Percentiles rank a stretch among this genome's conserved stretches.
Conservation (phyloP, 1,140 invertebrate genomes). For the Hyposmocoma kahamanoa region DNA sequence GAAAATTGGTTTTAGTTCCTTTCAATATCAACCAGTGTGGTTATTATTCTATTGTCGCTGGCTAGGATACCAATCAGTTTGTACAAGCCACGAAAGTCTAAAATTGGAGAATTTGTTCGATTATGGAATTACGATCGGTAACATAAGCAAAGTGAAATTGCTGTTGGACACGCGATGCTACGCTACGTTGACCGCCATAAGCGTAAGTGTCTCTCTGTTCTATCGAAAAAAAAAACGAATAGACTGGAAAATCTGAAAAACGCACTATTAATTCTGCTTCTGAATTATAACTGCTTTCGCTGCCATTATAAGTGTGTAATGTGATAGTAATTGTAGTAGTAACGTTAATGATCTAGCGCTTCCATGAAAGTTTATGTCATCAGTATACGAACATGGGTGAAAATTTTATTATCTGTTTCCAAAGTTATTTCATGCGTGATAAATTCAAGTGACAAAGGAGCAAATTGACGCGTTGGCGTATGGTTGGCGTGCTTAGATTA, state of each 20-base stretch:
- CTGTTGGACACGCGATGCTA: conserved; percentile 33
- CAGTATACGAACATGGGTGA: too few relatives aligned
- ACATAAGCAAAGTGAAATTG: conserved; percentile 28
- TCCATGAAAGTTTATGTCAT: too few relatives aligned
- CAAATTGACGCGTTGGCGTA: too few relatives aligned
- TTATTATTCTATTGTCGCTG: too few relatives aligned
- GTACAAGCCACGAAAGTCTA: too few relatives aligned
- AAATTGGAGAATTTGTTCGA: conserved; percentile 11
- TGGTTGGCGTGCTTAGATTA: too few relatives aligned
- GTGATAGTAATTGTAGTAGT: conserved; percentile 32
- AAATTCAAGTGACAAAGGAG: too few relatives aligned
- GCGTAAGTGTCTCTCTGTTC: conserved; percentile 40
- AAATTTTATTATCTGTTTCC: too few relatives aligned
- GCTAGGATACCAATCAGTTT: too few relatives aligned
- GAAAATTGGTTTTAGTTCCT: too few relatives aligned
- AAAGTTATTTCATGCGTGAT: too few relatives aligned
- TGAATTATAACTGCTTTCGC: conserved; percentile 46
- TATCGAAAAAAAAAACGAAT: conserved; percentile 29
- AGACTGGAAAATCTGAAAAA: conserved; percentile 45
- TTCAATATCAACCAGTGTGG: too few relatives aligned
- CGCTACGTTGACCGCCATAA: conserved; percentile 35
- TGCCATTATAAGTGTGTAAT: conserved; percentile 13
- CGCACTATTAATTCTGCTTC: conserved; percentile 37
- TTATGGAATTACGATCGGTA: conserved; percentile 4
- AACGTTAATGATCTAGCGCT: conserved; percentile 9